phyloP scores from a whole-genome alignment of 2,113 vertebrate species.

The Chaetodon trifascialis region DNA sequence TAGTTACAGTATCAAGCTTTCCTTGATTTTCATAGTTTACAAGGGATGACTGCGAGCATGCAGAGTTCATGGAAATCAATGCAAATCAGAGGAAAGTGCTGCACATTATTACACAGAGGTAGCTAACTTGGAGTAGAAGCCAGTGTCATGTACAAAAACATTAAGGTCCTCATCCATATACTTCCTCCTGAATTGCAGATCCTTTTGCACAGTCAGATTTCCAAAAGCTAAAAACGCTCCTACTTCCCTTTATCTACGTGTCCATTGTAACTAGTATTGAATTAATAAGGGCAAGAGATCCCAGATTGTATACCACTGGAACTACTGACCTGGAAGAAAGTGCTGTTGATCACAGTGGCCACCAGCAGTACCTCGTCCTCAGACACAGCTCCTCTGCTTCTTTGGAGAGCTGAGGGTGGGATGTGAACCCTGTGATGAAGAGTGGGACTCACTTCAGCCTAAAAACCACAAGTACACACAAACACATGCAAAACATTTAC shows the following conservation, averaged over 20 bases:
- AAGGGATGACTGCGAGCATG: background rate
- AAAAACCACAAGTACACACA: background rate
- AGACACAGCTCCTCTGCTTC: rapidly evolving
- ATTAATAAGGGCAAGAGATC: background rate
- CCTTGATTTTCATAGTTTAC: background rate
- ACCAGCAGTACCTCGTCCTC: conserved; percentile 34
- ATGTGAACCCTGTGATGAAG: conserved; percentile 28
- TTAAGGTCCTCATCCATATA: background rate
- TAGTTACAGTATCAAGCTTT: background rate
- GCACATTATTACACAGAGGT: background rate
- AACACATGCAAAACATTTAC: background rate
- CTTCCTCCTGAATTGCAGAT: background rate
- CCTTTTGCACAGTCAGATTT: background rate
- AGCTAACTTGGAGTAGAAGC: background rate
- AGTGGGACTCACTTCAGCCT: background rate
- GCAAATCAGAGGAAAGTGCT: background rate
- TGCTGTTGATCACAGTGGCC: conserved; percentile 62
- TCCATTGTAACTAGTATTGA: background rate
- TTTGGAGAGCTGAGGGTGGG: conserved; percentile 68
- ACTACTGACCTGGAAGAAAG: conserved; percentile 68
- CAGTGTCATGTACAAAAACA: background rate
- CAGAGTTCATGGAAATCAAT: background rate
- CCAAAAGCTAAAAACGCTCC: background rate
- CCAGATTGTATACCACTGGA: background rate
- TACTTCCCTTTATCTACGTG: background rate